These are phyloP conservation scores for Gnathonemus longibarbis DNA, from an alignment of 2,113 vertebrate species.

Conservation along the genomic window DNA sequence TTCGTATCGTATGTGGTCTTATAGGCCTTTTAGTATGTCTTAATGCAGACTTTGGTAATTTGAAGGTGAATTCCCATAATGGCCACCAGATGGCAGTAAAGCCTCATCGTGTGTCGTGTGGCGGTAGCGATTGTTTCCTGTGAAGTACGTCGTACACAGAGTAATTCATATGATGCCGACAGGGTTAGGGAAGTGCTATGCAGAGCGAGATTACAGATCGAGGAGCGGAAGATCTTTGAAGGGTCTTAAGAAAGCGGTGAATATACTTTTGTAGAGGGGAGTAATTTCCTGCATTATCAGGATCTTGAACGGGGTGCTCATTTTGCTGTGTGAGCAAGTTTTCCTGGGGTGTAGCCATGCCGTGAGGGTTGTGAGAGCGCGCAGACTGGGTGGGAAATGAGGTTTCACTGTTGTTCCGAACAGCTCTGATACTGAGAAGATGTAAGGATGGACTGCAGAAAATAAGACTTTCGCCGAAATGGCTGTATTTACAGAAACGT, in stretches of 20 bases:
- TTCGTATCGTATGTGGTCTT: background rate
- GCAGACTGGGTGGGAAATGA: background rate
- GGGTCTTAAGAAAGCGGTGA: background rate
- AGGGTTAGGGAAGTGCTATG: background rate
- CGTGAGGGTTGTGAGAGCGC: background rate
- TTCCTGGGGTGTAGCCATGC: background rate
- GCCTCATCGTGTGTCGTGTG: background rate
- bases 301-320: background rate
- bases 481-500: background rate
- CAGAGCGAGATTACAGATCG: background rate
- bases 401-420: background rate
- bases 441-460: slow-evolving; percentile 6
- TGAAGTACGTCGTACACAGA: background rate
- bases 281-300: background rate
- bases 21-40: background rate
- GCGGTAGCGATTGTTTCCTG: background rate
- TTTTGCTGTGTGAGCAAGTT: background rate
- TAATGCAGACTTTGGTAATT: background rate
- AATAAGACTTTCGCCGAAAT: background rate
- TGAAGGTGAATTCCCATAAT: slow-evolving; percentile 2
- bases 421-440: background rate
- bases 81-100: slow-evolving; percentile 15
- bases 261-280: background rate
- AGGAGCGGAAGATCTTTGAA: background rate
- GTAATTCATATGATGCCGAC: background rate